These are phyloP conservation scores for Artemisiospiza belli DNA, from an alignment of 2,113 vertebrate species.

Conservation along the genomic window DNA sequence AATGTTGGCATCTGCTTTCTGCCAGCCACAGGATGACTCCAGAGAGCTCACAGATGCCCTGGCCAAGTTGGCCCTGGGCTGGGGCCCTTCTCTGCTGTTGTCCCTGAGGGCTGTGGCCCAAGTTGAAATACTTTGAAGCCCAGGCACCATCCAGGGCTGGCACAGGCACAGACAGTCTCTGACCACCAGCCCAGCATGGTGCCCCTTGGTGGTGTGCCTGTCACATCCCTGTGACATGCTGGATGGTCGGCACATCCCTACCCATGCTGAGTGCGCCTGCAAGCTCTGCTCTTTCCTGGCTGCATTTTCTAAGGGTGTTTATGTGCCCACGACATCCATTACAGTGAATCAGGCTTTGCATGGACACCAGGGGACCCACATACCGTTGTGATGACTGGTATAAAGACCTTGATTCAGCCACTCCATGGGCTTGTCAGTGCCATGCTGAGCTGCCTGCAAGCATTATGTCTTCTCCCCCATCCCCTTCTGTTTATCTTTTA, in stretches of 20 bases:
- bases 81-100: not conserved
- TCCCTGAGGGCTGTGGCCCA: not conserved
- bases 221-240: not conserved
- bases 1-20: not conserved
- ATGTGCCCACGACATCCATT: rapidly evolving
- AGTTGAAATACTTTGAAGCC: not conserved
- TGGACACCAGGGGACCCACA: not conserved
- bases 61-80: not conserved
- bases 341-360: not conserved
- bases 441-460: not conserved
- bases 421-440: not conserved
- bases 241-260: not conserved
- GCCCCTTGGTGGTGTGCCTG: not conserved
- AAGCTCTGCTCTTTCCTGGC: not conserved
- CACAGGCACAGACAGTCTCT: not conserved
- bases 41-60: not conserved
- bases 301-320: not conserved
- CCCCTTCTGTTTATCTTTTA: not conserved
- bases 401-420: not conserved
- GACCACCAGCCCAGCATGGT: not conserved
- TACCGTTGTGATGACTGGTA: not conserved
- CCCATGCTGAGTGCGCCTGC: not conserved
- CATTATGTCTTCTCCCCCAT: not conserved
- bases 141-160: not conserved
- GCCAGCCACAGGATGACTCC: not conserved